Evolutionary conservation across 2,888 invertebrate genomes (phyloP), one percentile per base, ranked within the genome.

Genomic region (Matsumyia berberina): DNA sequence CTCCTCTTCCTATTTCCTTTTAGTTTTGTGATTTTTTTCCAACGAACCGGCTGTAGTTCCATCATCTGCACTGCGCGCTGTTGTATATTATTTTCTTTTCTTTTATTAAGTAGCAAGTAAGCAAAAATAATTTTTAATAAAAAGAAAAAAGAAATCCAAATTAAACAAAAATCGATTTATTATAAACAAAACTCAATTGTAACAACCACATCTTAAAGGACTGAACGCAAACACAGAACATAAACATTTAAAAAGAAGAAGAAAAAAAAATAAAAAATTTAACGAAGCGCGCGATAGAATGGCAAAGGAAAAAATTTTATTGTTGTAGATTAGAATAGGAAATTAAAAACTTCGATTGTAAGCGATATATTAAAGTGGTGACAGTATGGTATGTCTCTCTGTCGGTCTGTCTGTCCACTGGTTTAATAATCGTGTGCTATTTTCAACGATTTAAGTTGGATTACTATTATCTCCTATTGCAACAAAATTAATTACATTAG

Each of bases 221-320:
- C 83, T 83, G 83, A 83, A 83, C 60, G 83, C 62, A 73, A 83
- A 64, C 78, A 53, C 55, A 78, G 70, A 83, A 60, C 72, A 82
- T 78, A 78, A 78, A 72, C 29, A 70, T 70, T 53, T 17, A 60
- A 64, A 70, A 62, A 37, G 6, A 60, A 5, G 37, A 17, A 60
- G n/a, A 29, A 60, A 64, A 70, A 62, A 37, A 9, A 60, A 5
- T 46, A 17, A 60, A 46, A 58, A 60, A 24, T 1, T 24, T 19
- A 72, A 62, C 39, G 51, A 72, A 73, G 44, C 42, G 51, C 60
- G 82, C 73, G 78, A 62, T 60, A 49, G 70, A 82, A 78, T 83
- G 78, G 78, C 72, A 79, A 73, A 0, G 62, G 29, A 31, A 74
- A 55, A 67, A 24, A 69, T 46, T n/a, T n/a, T n/a, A n/a, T n/a